phyloP scores from a whole-genome alignment of 1,140 invertebrate genomes.

The Yoshiicerus persimilis region DNA sequence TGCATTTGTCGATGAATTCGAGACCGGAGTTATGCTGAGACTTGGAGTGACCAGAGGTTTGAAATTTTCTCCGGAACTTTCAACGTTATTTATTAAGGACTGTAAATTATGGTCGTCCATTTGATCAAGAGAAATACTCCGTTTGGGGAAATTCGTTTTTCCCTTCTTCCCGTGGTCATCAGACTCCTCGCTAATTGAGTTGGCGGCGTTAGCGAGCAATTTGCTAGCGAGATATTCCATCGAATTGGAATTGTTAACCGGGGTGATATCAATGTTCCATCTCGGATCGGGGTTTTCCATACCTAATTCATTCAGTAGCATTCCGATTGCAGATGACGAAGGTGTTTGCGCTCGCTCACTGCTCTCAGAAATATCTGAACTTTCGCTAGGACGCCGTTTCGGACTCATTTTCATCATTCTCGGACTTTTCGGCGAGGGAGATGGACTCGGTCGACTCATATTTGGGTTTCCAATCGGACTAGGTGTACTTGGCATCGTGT shows the following conservation, averaged over 20 bases:
- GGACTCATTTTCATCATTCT: constrained; percentile 18
- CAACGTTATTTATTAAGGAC: not conserved
- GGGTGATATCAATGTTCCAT: constrained; percentile 49
- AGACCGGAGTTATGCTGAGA: constrained; percentile 76
- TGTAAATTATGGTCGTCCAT: constrained; percentile 21
- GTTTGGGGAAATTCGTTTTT: constrained; percentile 31
- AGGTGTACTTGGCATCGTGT: not conserved
- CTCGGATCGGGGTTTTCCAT: constrained; percentile 34
- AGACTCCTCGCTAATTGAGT: not conserved
- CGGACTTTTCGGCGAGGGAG: constrained; percentile 37
- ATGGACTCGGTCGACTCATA: constrained; percentile 36
- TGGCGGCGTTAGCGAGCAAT: not conserved
- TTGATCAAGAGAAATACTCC: constrained; percentile 42
- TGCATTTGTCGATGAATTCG: constrained; percentile 55
- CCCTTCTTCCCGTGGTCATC: not conserved
- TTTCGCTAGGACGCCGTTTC: constrained; percentile 37
- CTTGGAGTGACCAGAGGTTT: constrained; percentile 64
- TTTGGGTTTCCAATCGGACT: constrained; percentile 3
- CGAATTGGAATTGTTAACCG: constrained; percentile 23
- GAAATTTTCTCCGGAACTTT: not conserved
- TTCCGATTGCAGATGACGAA: not conserved
- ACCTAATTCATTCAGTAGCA: constrained; percentile 33
- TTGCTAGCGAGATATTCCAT: not conserved
- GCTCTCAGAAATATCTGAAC: constrained; percentile 37
- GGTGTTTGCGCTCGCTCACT: constrained; percentile 28